Evolutionary conservation across 2,888 invertebrate species (phyloP), one percentile per base, ranked within the genome.

Genomic region (Ophraella communa): DNA sequence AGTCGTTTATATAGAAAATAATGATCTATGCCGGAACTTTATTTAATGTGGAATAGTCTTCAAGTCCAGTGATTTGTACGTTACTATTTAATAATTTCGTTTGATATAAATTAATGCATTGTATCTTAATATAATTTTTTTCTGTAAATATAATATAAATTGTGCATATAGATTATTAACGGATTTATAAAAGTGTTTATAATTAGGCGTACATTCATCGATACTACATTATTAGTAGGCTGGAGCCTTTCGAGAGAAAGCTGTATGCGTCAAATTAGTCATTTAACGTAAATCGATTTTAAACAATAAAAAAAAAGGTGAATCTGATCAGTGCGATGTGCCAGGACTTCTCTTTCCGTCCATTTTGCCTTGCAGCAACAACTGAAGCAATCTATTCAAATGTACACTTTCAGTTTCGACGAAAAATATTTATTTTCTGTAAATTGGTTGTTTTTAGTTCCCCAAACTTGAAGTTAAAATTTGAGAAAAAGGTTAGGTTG

Each of bases 81-180:
- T 80, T 80, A 79, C 77, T 78, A 79, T 77, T 75, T 78, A 74
- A 72, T n/a, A n/a, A 73, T 74, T 73, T 73, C 70, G 72, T 75
- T 76, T 71, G 69, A 73, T 70, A 73, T 72, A 67, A 71, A 73
- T 69, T 70, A 74, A 73, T 72, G 77, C 79, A 78, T 78, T 77
- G 78, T 79, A 80, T 77, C 78, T 79, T 77, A 76, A 75, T 80
- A 79, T 79, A n/a, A n/a, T n/a, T n/a, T 79, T 81, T 79, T 82
- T 30, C 80, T 82, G 81, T 82, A 81, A 77, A 82, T 82, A 82
- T 78, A 79, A 79, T 76, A 79, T 78, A 77, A 81, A 81, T 79
- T 82, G 81, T 82, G 81, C 81, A 82, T 82, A 81, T 82, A 81
- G 80, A 81, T 80, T 79, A 80, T 78, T 78, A 81, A 78, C 77